phyloP scores from a whole-genome alignment of 1,140 invertebrate species.

The Temnothorax longispinosus region DNA sequence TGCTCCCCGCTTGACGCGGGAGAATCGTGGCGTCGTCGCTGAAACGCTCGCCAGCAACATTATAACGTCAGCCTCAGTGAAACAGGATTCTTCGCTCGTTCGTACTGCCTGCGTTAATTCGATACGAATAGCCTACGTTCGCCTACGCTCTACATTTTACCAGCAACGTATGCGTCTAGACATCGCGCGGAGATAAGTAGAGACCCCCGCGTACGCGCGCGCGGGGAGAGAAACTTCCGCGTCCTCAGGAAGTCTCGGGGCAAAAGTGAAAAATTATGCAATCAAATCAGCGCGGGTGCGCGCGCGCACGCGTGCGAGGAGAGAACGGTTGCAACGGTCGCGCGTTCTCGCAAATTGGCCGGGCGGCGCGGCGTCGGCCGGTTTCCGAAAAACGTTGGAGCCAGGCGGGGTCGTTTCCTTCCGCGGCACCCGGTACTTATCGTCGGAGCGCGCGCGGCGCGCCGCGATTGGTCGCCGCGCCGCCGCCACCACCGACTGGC shows the following conservation, averaged over 20 bases:
- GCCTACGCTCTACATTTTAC: not conserved
- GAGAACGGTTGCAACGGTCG: not conserved
- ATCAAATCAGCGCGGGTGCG: not conserved
- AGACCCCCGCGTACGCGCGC: not conserved
- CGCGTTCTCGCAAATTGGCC: not conserved
- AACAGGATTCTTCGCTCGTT: not conserved
- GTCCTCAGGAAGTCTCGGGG: not conserved
- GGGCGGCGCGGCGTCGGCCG: not conserved
- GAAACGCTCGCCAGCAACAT: not conserved
- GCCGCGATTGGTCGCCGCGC: conserved; percentile 66
- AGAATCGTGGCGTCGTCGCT: too few relatives aligned
- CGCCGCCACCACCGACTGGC: conserved; percentile 63
- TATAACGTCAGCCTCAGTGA: not conserved
- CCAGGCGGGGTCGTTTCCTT: conserved; percentile 54
- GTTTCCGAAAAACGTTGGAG: conserved; percentile 13
- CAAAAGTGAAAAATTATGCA: conserved; percentile 5
- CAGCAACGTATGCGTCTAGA: not conserved
- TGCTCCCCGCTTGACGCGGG: not conserved
- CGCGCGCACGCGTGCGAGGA: too few relatives aligned
- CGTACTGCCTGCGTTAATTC: not conserved
- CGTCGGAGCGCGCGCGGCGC: not conserved
- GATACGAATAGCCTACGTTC: not conserved
- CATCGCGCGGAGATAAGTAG: not conserved
- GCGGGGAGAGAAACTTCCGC: too few relatives aligned
- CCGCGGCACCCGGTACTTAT: conserved; percentile 66